phyloP scores from a whole-genome alignment of 2,113 vertebrate genomes.

The Sprattus sprattus region DNA sequence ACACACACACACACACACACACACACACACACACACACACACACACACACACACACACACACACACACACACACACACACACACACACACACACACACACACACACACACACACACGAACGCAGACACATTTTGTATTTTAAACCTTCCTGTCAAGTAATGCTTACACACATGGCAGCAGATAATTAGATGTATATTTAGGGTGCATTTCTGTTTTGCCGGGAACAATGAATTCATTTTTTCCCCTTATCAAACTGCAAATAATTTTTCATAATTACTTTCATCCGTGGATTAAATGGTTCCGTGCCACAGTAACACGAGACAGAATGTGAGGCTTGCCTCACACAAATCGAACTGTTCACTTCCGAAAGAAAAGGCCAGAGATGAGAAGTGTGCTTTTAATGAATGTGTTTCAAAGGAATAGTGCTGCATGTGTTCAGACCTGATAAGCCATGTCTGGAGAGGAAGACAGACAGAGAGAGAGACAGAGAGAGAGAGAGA shows the following conservation, averaged over 20 bases:
- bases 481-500: neutral
- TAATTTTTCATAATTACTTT: neutral
- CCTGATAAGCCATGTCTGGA: too few relatives aligned
- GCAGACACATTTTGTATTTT: neutral
- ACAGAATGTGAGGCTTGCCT: neutral
- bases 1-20: constrained; percentile 31
- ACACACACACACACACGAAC: neutral
- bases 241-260: too few relatives aligned
- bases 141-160: neutral
- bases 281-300: neutral
- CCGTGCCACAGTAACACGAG: neutral
- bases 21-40: constrained; percentile 21
- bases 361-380: neutral
- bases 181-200: too few relatives aligned
- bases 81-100: neutral
- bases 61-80: constrained; percentile 21
- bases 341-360: neutral
- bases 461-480: neutral
- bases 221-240: neutral
- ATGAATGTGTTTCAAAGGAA: too few relatives aligned
- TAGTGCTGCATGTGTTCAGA: too few relatives aligned
- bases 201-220: neutral
- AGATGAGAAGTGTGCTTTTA: neutral
- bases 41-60: constrained; percentile 15
- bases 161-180: neutral